Conservation (phyloP, 2,888 invertebrate species). For the Hipparchia semele region DNA sequence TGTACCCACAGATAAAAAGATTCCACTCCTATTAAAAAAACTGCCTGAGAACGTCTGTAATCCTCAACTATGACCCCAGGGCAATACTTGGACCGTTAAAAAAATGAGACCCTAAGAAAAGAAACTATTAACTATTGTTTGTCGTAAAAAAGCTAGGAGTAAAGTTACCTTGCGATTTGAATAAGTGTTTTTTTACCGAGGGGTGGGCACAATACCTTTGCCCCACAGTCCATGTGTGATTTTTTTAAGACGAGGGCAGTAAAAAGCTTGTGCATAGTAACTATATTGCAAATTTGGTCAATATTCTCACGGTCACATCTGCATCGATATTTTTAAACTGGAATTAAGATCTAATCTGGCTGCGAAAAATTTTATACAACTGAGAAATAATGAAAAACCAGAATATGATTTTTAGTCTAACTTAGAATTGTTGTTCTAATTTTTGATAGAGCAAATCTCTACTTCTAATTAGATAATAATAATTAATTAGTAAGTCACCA, state of each 20-base stretch:
- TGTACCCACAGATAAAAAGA: conserved; percentile 63
- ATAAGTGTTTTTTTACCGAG: conserved; percentile 65
- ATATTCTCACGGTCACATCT: conserved; percentile 67
- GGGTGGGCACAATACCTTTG: conserved; percentile 69
- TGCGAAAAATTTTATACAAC: background rate
- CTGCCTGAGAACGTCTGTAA: conserved; percentile 71
- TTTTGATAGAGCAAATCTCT: too few relatives aligned
- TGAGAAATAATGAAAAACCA: background rate
- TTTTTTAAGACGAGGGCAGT: conserved; percentile 73
- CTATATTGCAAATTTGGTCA: conserved; percentile 59
- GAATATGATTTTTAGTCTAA: too few relatives aligned
- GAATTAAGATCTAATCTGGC: background rate
- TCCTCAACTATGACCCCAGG: conserved; percentile 80
- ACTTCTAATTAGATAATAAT: too few relatives aligned
- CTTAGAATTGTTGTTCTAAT: too few relatives aligned
- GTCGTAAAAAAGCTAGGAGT: conserved; percentile 70
- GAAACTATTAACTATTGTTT: conserved; percentile 71
- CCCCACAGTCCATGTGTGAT: conserved; percentile 58
- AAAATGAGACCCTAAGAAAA: conserved; percentile 69
- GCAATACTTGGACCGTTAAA: conserved; percentile 71
- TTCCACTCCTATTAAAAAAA: conserved; percentile 53
- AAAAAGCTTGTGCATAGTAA: conserved; percentile 62
- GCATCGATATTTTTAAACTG: conserved; percentile 4
- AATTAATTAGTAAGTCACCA: too few relatives aligned
- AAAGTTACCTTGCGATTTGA: conserved; percentile 74